Base-by-base conservation (phyloP, 2,888 invertebrate genomes). In the Cyclophora punctaria region DNA sequence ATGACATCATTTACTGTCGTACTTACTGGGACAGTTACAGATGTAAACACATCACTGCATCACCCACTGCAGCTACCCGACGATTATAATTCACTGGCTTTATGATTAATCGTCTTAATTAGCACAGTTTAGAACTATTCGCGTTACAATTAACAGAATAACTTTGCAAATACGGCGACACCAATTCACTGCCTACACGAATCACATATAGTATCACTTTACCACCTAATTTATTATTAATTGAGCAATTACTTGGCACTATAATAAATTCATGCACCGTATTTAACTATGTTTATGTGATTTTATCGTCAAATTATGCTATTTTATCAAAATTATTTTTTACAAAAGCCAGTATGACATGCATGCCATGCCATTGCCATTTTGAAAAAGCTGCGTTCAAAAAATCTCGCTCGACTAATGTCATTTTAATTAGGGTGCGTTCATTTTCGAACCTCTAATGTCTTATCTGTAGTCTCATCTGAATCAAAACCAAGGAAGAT, bases 31-130 rank as follows among this genome's bases (percentile, higher is more conserved):
- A 72, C 76, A 75, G 73, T 82, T 80, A 87, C 73, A 81, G 76
- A 79, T 84, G 86, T 87, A 87, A 87, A 87, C 86, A 87, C 86
- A 88, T 87, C 75, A 73, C 84, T 83, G 70, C 71, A 66, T 70
- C 72, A 59, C 61, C 58, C 69, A 65, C 71, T 68, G 67, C 69
- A 58, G 59, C 63, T 64, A 73, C 66, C 69, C 67, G 64, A 69
- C 59, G 61, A 63, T 64, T 64, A 70, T 61, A 57, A 62, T 59
- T 57, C 58, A 52, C 57, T 48, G 51, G 49, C 55, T 55, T 44
- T 52, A 47, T 52, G 41, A 41, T 46, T 57, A 56, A 67, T 59
- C 62, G 65, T 64, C 58, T 57, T 70, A 69, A 64, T 71, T 58
- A 60, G 66, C 64, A 64, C 58, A 57, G 63, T 58, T 67, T 58